Percentiles rank a stretch among this genome's conserved stretches.
phyloP scores from a whole-genome alignment of 2,113 vertebrate species.

The Myotis davidii region DNA sequence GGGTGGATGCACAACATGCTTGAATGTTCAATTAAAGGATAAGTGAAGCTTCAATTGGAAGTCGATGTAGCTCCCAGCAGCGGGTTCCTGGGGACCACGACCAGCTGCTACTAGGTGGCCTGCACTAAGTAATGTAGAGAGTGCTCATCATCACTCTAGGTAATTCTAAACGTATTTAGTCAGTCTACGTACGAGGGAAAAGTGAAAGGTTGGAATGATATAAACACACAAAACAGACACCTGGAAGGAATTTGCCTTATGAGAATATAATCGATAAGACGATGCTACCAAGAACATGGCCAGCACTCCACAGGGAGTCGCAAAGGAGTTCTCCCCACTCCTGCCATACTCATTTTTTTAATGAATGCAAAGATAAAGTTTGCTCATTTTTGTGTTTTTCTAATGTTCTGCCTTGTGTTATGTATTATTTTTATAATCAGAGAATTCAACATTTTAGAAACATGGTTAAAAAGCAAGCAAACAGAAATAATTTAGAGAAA shows the following conservation, averaged over 20 bases:
- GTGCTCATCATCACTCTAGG: not conserved
- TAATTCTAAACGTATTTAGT: slow-evolving; percentile 15
- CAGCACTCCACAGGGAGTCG: not conserved
- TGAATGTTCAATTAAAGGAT: slow-evolving; percentile 21
- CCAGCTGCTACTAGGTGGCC: not conserved
- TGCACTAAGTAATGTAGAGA: not conserved
- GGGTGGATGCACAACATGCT: not conserved
- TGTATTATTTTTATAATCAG: slow-evolving; percentile 12
- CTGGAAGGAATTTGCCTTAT: not conserved
- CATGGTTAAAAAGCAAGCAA: not conserved
- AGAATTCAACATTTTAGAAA: not conserved
- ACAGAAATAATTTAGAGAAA: slow-evolving; percentile 11
- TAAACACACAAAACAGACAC: not conserved
- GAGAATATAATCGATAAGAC: slow-evolving; percentile 4
- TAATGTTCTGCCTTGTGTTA: not conserved
- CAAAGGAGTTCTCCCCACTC: not conserved
- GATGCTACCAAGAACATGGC: not conserved
- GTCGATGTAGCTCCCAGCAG: not conserved
- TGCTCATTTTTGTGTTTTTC: not conserved
- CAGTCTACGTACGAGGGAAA: not conserved
- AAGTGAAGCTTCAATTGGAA: slow-evolving; percentile 19
- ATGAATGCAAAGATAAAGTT: not conserved
- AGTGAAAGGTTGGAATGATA: not conserved
- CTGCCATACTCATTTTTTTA: not conserved
- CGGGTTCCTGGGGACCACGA: not conserved